Percentiles rank a stretch among this genome's conserved stretches.
Conservation (phyloP, 2,888 invertebrate genomes). For the Dinocampus coccinellae region DNA sequence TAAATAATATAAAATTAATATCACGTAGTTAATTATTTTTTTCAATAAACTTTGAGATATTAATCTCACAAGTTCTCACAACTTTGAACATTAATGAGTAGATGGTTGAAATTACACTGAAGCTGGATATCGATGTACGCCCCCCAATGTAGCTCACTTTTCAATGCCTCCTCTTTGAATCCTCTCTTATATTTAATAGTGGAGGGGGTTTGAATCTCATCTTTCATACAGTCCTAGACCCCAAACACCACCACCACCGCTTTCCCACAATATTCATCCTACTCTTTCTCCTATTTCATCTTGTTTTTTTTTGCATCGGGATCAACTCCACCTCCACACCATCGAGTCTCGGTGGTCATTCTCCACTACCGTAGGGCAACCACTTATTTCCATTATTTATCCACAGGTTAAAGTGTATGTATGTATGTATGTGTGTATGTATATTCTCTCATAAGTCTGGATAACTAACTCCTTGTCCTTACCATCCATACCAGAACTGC, state of each 20-base stretch:
- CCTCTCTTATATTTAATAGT: constrained; percentile 53
- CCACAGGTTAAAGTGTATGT: background rate
- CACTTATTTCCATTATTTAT: background rate
- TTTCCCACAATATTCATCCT: constrained; percentile 7
- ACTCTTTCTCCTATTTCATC: background rate
- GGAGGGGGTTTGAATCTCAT: constrained; percentile 59
- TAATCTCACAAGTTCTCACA: background rate
- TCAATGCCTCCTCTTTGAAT: constrained; percentile 50
- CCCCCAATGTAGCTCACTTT: constrained; percentile 57
- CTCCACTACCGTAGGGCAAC: background rate
- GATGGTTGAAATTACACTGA: constrained; percentile 64
- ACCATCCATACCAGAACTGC: constrained; percentile 20
- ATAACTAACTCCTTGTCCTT: constrained; percentile 35
- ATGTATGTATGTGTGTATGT: no score
- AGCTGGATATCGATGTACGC: constrained; percentile 58
- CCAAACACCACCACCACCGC: constrained; percentile 15
- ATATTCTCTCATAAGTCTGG: no score
- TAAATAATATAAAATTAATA: no score
- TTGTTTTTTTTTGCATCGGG: constrained; percentile 11
- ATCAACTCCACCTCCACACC: constrained; percentile 26
- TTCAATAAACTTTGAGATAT: background rate
- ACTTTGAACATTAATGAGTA: constrained; percentile 38
- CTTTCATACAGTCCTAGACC: constrained; percentile 51
- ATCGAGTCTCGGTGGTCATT: background rate
- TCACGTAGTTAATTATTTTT: no score